Conservation (phyloP, 2,797 vertebrate genomes). For the Myiothlypis chrysogaster region DNA sequence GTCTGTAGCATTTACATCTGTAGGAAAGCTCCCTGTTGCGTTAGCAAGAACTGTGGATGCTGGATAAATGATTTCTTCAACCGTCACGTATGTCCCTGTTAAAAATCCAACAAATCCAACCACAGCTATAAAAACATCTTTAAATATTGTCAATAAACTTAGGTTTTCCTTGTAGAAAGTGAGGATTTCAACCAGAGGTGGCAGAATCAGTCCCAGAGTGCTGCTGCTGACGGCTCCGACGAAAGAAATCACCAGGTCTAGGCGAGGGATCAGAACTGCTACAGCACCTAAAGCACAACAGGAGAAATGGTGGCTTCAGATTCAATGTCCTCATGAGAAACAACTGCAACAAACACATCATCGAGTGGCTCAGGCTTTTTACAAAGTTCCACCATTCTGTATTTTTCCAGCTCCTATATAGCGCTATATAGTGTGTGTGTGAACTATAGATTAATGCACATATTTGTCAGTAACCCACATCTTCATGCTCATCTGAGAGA, state of each 20-base stretch:
- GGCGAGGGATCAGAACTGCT: slow-evolving; percentile 82
- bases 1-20: slow-evolving; percentile 56
- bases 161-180: slow-evolving; percentile 78
- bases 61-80: slow-evolving; percentile 84
- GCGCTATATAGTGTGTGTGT: too few species aligned
- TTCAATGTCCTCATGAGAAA: background rate
- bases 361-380: background rate
- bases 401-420: background rate
- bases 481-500: background rate
- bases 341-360: background rate
- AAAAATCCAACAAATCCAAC: slow-evolving; percentile 84
- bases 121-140: slow-evolving; percentile 80
- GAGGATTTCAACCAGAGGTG: slow-evolving; percentile 85
- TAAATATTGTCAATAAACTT: slow-evolving; percentile 74
- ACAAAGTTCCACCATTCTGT: background rate
- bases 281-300: slow-evolving; percentile 74
- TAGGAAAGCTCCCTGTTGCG: background rate
- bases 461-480: background rate
- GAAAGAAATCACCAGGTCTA: slow-evolving; percentile 87
- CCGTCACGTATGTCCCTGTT: slow-evolving; percentile 82
- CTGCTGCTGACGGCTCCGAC: slow-evolving; percentile 88
- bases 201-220: slow-evolving; percentile 84
- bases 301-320: background rate
- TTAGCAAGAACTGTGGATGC: slow-evolving; percentile 7
- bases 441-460: rapidly evolving